Evolutionary conservation across 1,140 invertebrate species (phyloP).

Genomic region (Riptortus pedestris): DNA sequence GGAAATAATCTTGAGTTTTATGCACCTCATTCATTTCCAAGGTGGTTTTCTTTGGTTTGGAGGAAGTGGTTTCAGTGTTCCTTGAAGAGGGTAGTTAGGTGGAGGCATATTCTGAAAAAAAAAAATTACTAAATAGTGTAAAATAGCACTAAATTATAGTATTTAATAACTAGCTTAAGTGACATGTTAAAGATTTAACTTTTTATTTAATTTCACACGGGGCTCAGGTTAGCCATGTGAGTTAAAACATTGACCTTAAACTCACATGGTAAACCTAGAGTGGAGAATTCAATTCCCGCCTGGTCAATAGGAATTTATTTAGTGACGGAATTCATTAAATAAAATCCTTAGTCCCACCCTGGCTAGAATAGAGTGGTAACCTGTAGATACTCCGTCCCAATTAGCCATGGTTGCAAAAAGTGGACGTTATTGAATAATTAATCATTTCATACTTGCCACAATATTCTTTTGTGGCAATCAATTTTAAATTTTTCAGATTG

Average conservation of each 20-base stretch:
- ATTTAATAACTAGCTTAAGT: background rate
- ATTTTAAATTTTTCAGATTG: background rate
- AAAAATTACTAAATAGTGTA: background rate
- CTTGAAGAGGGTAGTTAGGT: background rate
- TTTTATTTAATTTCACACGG: background rate
- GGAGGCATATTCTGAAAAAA: background rate
- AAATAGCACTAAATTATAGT: background rate
- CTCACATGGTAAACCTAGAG: background rate
- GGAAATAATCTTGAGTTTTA: no score
- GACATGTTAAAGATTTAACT: background rate
- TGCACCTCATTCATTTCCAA: no score
- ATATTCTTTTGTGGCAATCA: background rate
- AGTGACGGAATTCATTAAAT: no score
- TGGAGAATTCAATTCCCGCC: no score
- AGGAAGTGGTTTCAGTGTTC: background rate
- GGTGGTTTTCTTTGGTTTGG: background rate
- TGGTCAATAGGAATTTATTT: no score
- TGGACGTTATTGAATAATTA: no score
- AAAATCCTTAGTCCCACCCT: no score
- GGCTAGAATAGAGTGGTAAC: no score
- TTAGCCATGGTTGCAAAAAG: no score
- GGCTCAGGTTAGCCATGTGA: background rate
- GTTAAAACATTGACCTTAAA: no score
- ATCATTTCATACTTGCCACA: background rate
- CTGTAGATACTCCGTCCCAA: no score